A percentile compares a stretch with the other conserved stretches of the same genome.
These are phyloP conservation scores for Rhinolophus ferrumequinum DNA, from an alignment of 2,113 vertebrate species.

Conservation along the genomic window DNA sequence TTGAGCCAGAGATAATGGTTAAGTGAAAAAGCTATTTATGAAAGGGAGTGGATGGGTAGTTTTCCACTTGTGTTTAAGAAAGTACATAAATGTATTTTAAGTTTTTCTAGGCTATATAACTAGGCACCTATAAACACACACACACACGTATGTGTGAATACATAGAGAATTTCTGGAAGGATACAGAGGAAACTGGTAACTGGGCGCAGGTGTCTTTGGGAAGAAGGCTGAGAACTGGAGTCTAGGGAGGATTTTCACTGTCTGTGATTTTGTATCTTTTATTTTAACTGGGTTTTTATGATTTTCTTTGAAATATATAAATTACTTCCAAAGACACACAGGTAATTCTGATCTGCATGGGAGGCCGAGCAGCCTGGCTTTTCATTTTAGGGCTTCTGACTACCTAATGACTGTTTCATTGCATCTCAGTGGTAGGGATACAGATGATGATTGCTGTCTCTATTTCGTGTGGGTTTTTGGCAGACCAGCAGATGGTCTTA, in stretches of 20 bases:
- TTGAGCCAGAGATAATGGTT: neutral
- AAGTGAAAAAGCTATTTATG: neutral
- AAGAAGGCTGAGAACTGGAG: neutral
- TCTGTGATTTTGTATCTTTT: neutral
- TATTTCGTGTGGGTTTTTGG: neutral
- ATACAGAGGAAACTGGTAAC: neutral
- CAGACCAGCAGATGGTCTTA: slow-evolving; percentile 14
- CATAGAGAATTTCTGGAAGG: neutral
- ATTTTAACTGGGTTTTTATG: neutral
- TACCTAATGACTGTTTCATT: neutral
- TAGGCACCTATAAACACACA: too few species aligned
- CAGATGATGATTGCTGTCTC: neutral
- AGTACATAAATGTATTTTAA: neutral
- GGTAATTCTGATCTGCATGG: fast-evolving
- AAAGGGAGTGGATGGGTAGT: neutral
- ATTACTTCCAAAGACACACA: neutral
- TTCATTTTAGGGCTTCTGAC: neutral
- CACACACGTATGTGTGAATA: neutral
- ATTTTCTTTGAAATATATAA: neutral
- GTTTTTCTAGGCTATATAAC: neutral
- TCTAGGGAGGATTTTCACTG: neutral
- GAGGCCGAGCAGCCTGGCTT: neutral
- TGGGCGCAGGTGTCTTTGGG: neutral
- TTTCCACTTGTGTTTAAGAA: neutral
- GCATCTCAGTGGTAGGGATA: neutral